A percentile compares a stretch with the other conserved stretches of the same genome.
Evolutionary conservation across 2,888 invertebrate species (phyloP).

Genomic region (Epinotia demarniana): DNA sequence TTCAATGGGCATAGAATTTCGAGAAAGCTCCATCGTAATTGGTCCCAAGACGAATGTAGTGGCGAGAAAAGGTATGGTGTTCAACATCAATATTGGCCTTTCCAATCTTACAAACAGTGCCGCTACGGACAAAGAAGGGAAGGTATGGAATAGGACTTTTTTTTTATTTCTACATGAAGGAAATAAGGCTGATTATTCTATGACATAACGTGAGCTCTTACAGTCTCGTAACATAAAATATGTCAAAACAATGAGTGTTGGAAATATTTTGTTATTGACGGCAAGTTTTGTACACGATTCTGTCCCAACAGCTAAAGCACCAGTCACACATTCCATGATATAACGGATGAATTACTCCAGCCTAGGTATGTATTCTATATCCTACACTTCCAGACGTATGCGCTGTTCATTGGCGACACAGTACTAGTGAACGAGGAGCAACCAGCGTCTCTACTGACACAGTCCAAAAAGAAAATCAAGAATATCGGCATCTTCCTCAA

Average conservation of each 20-base stretch:
- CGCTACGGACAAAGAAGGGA: slow-evolving; percentile 93
- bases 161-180: not conserved
- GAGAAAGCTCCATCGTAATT: slow-evolving; percentile 96
- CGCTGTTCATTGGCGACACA: slow-evolving; percentile 98
- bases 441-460: slow-evolving; percentile 94
- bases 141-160: slow-evolving; percentile 72
- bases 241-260: too few relatives aligned
- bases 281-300: too few relatives aligned
- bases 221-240: too few relatives aligned
- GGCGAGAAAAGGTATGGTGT: slow-evolving; percentile 97
- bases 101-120: slow-evolving; percentile 93
- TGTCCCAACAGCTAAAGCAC: too few relatives aligned
- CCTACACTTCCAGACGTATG: slow-evolving; percentile 85
- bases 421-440: slow-evolving; percentile 96
- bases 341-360: too few relatives aligned
- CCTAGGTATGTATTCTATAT: not conserved
- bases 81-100: slow-evolving; percentile 97
- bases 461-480: slow-evolving; percentile 97
- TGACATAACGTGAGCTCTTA: too few relatives aligned
- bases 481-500: slow-evolving; percentile 98
- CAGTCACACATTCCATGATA: too few relatives aligned
- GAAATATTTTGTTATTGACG: too few relatives aligned
- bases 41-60: slow-evolving; percentile 93
- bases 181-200: too few relatives aligned
- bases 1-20: slow-evolving; percentile 99